Conservation (phyloP, 2,888 invertebrate genomes). For the Timandra comae region DNA sequence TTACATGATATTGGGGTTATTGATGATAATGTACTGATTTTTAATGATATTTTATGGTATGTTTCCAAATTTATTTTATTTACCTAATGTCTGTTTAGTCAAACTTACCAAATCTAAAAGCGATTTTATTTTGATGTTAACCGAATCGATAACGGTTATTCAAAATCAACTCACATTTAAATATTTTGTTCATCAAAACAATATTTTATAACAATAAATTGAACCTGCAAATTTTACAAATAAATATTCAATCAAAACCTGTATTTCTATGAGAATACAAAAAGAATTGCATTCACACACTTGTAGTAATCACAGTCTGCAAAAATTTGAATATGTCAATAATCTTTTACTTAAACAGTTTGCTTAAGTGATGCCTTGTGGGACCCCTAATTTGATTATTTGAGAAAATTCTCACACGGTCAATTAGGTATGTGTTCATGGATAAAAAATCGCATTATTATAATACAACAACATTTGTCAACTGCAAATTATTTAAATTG, state of each 20-base stretch:
- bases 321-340: constrained; percentile 52
- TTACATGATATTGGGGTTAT: constrained; percentile 8
- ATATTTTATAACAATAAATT: constrained; percentile 9
- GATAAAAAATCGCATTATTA: constrained; percentile 48
- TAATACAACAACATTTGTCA: constrained; percentile 56
- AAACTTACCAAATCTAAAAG: too few relatives aligned
- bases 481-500: constrained; percentile 66
- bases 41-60: background rate
- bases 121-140: too few relatives aligned
- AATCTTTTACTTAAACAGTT: constrained; percentile 27
- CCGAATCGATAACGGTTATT: too few relatives aligned
- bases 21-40: too few relatives aligned
- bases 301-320: constrained; percentile 33
- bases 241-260: constrained; percentile 16
- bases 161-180: background rate
- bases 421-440: constrained; percentile 52
- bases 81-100: too few relatives aligned
- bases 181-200: background rate
- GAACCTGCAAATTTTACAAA: constrained; percentile 16
- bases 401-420: constrained; percentile 46
- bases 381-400: constrained; percentile 7
- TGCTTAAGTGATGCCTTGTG: constrained; percentile 28
- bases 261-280: constrained; percentile 43
- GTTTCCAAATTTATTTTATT: background rate
- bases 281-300: constrained; percentile 49